Base-by-base conservation (phyloP, 2,888 invertebrate species). In the Arctia plantaginis region DNA sequence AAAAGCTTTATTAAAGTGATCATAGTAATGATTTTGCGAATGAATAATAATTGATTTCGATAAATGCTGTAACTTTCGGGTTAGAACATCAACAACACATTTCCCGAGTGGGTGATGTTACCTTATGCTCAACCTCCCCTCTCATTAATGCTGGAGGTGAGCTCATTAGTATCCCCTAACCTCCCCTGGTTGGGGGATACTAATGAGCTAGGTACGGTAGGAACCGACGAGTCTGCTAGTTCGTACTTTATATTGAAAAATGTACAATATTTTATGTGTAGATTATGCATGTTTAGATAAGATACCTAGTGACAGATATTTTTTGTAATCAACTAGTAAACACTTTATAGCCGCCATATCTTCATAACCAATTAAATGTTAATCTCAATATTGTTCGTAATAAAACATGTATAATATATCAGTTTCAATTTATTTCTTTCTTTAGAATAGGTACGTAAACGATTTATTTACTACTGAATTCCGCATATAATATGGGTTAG, bases 381-480 rank as follows among this genome's bases (percentile, higher is more conserved):
- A 10, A 55, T 55, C 51, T 12, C n/a, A n/a, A 55, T n/a, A 55
- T 55, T 8, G 51, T 51, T 23, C 23, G 51, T 18, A 55, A 55
- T 55, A 55, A 55, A 55, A n/a, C 12, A 6, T 55, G n/a, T n/a
- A 35, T 35, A 35, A n/a, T 51, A 20, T n/a, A 55, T 55, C 10
- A 12, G 3, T 55, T 55, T n/a, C 12, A 12, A 55, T n/a, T 55
- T n/a, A 51, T 55, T 55, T 55, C 23, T 55, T 55, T n/a, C 51
- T 55, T 55, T 55, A 55, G 51, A 51, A 51, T 51, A 51, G 23
- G 51, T 55, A 55, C 0, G 10, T 20, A 55, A 23, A 10, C n/a
- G 51, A n/a, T n/a, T 55, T 55, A 55, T 55, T 55, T 55, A 55
- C 51, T 55, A n/a, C 51, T 55, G 51, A n/a, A 55, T 55, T 55